phyloP scores from a whole-genome alignment of 2,888 invertebrate genomes.

The Timema cristinae region DNA sequence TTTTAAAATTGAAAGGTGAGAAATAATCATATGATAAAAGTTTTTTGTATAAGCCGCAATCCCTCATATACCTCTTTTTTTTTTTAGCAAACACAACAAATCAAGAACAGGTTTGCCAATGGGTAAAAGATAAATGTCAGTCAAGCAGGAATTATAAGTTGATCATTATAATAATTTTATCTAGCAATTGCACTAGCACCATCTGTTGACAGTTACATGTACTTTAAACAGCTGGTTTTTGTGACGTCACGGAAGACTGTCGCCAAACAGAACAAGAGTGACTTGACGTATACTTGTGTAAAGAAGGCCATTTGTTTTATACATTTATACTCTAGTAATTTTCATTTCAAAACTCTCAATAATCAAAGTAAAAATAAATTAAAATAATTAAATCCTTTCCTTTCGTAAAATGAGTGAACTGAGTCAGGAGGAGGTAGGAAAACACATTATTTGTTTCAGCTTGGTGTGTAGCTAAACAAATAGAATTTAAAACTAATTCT shows the following conservation, averaged over 20 bases:
- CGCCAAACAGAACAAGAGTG: conserved; percentile 32
- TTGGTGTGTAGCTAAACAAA: too few relatives aligned
- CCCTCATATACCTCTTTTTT: too few relatives aligned
- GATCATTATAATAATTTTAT: too few relatives aligned
- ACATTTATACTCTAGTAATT: conserved; percentile 18
- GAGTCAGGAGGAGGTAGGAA: conserved; percentile 82
- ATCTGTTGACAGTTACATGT: not conserved
- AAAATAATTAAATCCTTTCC: not conserved
- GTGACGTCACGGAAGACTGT: conserved; percentile 29
- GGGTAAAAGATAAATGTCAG: too few relatives aligned
- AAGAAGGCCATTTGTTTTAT: conserved; percentile 19
- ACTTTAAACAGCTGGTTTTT: conserved; percentile 25
- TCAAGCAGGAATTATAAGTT: too few relatives aligned
- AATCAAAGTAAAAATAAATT: not conserved
- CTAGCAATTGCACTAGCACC: not conserved
- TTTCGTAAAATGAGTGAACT: conserved; percentile 68
- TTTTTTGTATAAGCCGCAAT: too few relatives aligned
- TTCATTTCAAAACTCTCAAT: not conserved
- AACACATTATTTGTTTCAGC: conserved; percentile 1
- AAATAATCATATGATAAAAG: too few relatives aligned
- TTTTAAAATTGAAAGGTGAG: too few relatives aligned
- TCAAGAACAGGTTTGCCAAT: too few relatives aligned
- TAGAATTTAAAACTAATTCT: too few relatives aligned
- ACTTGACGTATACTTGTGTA: conserved; percentile 26
- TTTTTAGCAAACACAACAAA: too few relatives aligned